Evolutionary conservation across 2,797 vertebrate genomes (phyloP).

Genomic region (Dendrocincla fuliginosa): DNA sequence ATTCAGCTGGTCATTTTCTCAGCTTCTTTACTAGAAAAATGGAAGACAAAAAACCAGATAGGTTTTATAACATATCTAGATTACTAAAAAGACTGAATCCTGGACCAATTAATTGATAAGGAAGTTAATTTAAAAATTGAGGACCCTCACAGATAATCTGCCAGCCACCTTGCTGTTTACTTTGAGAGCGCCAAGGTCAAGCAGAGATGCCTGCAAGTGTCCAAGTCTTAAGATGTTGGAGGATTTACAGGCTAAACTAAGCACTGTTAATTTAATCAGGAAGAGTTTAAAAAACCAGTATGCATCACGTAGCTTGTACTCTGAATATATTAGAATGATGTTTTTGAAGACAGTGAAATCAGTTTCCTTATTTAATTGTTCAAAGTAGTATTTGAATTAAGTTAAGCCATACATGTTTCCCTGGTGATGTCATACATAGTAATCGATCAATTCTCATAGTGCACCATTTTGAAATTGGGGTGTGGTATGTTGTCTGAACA

Average conservation of each 20-base stretch:
- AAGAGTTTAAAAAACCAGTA: neutral
- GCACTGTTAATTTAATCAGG: neutral
- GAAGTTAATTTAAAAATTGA: neutral
- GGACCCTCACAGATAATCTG: neutral
- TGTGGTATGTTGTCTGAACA: neutral
- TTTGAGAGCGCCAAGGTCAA: neutral
- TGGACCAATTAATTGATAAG: neutral
- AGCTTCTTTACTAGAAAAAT: neutral
- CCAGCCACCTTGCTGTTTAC: neutral
- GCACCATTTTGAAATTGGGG: fast-evolving
- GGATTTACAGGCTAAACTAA: neutral
- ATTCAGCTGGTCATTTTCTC: neutral
- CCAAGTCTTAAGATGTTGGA: neutral
- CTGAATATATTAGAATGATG: neutral
- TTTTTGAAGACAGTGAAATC: neutral
- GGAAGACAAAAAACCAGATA: neutral
- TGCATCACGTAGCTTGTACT: neutral
- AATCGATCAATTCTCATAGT: neutral
- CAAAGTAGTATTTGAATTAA: neutral
- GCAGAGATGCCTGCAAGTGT: neutral
- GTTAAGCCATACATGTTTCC: neutral
- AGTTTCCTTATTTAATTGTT: neutral
- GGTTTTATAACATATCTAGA: neutral
- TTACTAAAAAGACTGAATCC: neutral
- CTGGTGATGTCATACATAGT: too few relatives aligned